Evolutionary conservation across 1,140 invertebrate genomes (phyloP).

Genomic region (Scaptodrosophila lebanonensis): DNA sequence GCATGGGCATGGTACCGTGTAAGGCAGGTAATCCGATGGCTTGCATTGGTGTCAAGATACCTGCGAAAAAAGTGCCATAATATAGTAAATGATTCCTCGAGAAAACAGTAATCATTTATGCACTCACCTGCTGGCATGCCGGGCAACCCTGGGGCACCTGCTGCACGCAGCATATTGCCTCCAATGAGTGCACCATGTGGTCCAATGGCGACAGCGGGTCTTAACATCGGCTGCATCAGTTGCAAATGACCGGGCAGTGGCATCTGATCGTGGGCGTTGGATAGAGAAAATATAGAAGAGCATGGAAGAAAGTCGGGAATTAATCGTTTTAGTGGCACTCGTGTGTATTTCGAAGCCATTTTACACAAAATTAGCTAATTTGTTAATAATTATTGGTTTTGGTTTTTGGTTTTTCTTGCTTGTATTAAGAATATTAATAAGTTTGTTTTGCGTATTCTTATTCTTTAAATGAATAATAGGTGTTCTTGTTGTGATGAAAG

Average conservation of each 20-base stretch:
- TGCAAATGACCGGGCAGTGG: constrained; percentile 77
- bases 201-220: constrained; percentile 83
- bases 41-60: constrained; percentile 58
- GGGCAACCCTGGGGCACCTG: constrained; percentile 79
- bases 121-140: constrained; percentile 85
- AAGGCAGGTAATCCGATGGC: constrained; percentile 80
- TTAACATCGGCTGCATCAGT: constrained; percentile 81
- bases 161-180: constrained; percentile 85
- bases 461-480: constrained; percentile 60
- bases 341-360: constrained; percentile 68
- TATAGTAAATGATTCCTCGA: not conserved
- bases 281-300: constrained; percentile 61
- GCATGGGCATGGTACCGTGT: constrained; percentile 77
- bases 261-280: constrained; percentile 37
- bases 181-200: constrained; percentile 84
- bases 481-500: constrained; percentile 22
- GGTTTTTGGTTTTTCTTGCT: constrained; percentile 39
- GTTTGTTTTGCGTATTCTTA: constrained; percentile 60
- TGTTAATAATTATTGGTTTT: constrained; percentile 60
- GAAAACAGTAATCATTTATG: not conserved
- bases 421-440: constrained; percentile 59
- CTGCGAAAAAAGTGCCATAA: constrained; percentile 14
- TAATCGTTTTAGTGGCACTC: constrained; percentile 39
- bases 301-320: constrained; percentile 51
- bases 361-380: constrained; percentile 74